A percentile compares a stretch with the other conserved stretches of the same genome.
These are phyloP conservation scores for Apodemia zela DNA, from an alignment of 2,888 invertebrate genomes.

Conservation along the genomic window DNA sequence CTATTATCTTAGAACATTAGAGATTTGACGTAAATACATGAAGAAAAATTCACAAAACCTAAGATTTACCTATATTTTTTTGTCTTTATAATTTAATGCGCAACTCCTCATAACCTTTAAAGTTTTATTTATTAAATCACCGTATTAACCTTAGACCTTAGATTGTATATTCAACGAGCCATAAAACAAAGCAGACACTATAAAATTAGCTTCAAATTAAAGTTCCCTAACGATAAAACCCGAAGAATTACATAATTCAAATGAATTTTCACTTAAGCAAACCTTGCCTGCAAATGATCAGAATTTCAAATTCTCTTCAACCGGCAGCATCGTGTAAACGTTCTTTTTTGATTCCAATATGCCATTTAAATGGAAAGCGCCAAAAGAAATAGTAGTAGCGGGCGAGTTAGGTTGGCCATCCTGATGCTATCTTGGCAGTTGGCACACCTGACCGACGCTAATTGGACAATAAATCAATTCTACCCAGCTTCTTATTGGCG, in stretches of 20 bases:
- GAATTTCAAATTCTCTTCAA: constrained; percentile 75
- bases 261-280: constrained; percentile 74
- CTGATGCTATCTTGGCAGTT: constrained; percentile 80
- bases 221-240: constrained; percentile 59
- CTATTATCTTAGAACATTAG: neutral
- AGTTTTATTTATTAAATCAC: neutral
- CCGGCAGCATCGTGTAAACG: constrained; percentile 71
- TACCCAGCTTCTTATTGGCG: constrained; percentile 79
- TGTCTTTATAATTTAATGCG: no score
- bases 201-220: constrained; percentile 45
- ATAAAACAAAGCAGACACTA: neutral
- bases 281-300: constrained; percentile 64
- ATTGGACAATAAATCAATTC: constrained; percentile 82
- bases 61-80: no score
- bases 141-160: neutral
- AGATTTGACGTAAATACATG: no score
- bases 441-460: constrained; percentile 81
- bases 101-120: no score
- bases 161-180: neutral
- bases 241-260: constrained; percentile 62
- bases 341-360: constrained; percentile 77
- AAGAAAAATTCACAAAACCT: no score
- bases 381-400: constrained; percentile 74
- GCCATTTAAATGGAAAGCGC: constrained; percentile 74
- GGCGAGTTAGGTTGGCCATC: constrained; percentile 74